Evolutionary conservation across 2,888 invertebrate genomes (phyloP).

Genomic region (Pollenia amentaria): DNA sequence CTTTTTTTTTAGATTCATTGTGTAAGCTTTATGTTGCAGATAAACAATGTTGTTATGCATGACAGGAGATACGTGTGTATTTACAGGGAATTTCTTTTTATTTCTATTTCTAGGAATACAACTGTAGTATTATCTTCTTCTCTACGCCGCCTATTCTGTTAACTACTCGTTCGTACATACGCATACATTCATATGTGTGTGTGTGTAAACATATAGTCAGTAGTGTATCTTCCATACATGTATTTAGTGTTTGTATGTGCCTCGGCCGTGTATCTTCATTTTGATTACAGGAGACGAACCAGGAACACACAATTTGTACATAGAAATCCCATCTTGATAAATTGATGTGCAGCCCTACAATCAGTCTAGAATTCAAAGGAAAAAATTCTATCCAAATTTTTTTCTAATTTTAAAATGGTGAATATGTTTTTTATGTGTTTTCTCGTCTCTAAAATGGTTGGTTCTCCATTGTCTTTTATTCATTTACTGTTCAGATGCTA

Average conservation of each 20-base stretch:
- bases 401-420: neutral
- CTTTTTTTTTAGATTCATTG: conserved; percentile 16
- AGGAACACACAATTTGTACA: conserved; percentile 37
- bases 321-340: conserved; percentile 24
- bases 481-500: conserved; percentile 41
- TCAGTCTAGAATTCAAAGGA: conserved; percentile 16
- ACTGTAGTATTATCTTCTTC: too few relatives aligned
- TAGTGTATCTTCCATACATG: neutral
- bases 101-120: neutral
- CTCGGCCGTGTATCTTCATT: conserved; percentile 24
- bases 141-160: neutral
- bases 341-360: conserved; percentile 10
- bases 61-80: conserved; percentile 50
- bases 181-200: neutral
- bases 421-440: neutral
- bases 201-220: neutral
- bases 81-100: neutral
- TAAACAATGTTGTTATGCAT: conserved; percentile 66
- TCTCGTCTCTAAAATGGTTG: conserved; percentile 3
- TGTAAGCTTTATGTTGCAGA: conserved; percentile 55
- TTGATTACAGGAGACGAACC: conserved; percentile 36
- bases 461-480: conserved; percentile 9
- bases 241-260: neutral
- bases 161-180: neutral
- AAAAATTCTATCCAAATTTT: neutral